Base-by-base conservation (phyloP, 2,888 invertebrate species). In the Catocala fraxini region DNA sequence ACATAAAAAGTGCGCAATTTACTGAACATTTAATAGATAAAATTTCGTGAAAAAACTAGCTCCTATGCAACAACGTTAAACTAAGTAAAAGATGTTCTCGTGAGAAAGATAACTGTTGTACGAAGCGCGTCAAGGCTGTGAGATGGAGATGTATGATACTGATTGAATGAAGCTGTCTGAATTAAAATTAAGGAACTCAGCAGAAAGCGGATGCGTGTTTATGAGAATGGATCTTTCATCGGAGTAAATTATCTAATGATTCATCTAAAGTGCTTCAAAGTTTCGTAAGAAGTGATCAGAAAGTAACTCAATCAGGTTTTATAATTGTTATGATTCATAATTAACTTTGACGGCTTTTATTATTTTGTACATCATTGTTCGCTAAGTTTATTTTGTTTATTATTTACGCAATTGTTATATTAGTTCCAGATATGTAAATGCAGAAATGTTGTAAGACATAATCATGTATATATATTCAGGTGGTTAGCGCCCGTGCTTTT, bases 81-180 rank as follows among this genome's bases (percentile, higher is more conserved):
- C 55, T 51, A 42, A 71, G 68, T 71, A 72, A 76, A 75, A 80
- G 83, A 85, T 83, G 77, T 81, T 84, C 75, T 78, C 87, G 87
- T 89, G 89, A 82, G 90, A 89, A 89, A 76, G 71, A 80, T 71
- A 73, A 66, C 65, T 66, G 66, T 76, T 79, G 80, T 75, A 71
- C 53, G 66, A 75, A 68, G 41, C 61, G 41, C 59, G 65, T 75
- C 89, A 91, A 90, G 90, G 90, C 77, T 83, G 71, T 83, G 73
- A 73, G 79, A 79, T 80, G 71, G 63, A 80, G 81, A 84, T 82
- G 74, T 68, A 45, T 66, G 59, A 79, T 70, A 73, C 79, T 75
- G 81, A 83, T 88, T 84, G 76, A 74, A 63, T 63, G 25, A 83
- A 82, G 63, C 75, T 75, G 81, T 80, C 79, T 85, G 84, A 83